phyloP scores from a whole-genome alignment of 2,888 invertebrate species.

The Furcula furcula region DNA sequence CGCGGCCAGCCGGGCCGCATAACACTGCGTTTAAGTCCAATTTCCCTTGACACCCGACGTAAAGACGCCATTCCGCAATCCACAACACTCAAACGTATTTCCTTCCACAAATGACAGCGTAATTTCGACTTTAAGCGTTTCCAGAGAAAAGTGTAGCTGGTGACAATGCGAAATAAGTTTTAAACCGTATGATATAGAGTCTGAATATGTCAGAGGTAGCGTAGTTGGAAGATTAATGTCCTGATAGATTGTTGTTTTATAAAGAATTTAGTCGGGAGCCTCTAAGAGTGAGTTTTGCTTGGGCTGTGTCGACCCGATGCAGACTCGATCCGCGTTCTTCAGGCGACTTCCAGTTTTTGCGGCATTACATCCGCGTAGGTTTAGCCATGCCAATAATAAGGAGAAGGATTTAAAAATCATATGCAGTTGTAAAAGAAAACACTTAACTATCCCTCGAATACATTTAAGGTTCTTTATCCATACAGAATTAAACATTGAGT shows the following conservation, averaged over 20 bases:
- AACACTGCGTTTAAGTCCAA: constrained; percentile 52
- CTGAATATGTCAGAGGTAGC: constrained; percentile 43
- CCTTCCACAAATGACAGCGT: constrained; percentile 48
- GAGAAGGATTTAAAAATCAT: constrained; percentile 65
- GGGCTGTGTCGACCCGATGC: constrained; percentile 37
- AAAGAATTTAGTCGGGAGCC: constrained; percentile 46
- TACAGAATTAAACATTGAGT: no score
- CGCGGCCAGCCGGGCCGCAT: constrained; percentile 63
- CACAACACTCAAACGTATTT: constrained; percentile 49
- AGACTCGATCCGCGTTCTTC: constrained; percentile 75
- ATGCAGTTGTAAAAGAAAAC: no score
- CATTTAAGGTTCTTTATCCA: no score
- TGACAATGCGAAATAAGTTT: constrained; percentile 54
- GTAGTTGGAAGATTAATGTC: constrained; percentile 53
- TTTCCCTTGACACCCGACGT: constrained; percentile 48
- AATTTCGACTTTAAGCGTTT: constrained; percentile 54
- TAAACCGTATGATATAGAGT: constrained; percentile 53
- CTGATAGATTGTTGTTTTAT: constrained; percentile 49
- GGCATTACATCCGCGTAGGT: constrained; percentile 61
- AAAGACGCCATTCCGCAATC: constrained; percentile 62
- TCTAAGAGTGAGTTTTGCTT: constrained; percentile 58
- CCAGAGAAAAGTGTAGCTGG: constrained; percentile 25
- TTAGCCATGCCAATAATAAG: constrained; percentile 63
- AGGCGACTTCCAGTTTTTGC: constrained; percentile 73
- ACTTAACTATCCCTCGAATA: no score